These are phyloP conservation scores for Thecocarcelia acutangulata DNA, from an alignment of 2,888 invertebrate species.

Conservation along the genomic window DNA sequence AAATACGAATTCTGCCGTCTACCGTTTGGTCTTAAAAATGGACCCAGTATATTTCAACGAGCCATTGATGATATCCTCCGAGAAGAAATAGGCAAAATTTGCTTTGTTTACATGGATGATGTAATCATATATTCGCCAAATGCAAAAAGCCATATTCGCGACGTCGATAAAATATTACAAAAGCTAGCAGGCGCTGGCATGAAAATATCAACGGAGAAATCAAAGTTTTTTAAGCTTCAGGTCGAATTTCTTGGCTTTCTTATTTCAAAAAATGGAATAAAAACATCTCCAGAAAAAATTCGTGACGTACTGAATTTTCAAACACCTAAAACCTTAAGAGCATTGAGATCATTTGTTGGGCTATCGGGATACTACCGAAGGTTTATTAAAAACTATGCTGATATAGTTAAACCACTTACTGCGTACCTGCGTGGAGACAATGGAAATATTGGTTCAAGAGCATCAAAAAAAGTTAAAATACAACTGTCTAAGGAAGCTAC, in stretches of 20 bases:
- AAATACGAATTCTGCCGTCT: slow-evolving; percentile 77
- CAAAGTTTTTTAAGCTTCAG: slow-evolving; percentile 31
- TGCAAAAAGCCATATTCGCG: slow-evolving; percentile 38
- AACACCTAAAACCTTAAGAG: slow-evolving; percentile 41
- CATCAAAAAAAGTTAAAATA: slow-evolving; percentile 36
- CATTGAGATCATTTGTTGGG: slow-evolving; percentile 45
- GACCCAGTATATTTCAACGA: slow-evolving; percentile 18
- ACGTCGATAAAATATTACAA: slow-evolving; percentile 41
- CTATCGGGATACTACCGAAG: slow-evolving; percentile 45
- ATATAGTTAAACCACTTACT: slow-evolving; percentile 50
- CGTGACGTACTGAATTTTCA: slow-evolving; percentile 47
- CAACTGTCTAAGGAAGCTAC: slow-evolving; percentile 17
- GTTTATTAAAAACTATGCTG: slow-evolving; percentile 50
- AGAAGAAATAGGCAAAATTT: slow-evolving; percentile 62
- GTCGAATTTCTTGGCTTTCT: slow-evolving; percentile 49
- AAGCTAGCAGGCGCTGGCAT: slow-evolving; percentile 33
- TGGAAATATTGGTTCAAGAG: slow-evolving; percentile 34
- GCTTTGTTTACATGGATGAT: slow-evolving; percentile 68
- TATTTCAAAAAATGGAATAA: slow-evolving; percentile 43
- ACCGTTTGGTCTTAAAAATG: slow-evolving; percentile 73
- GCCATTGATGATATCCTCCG: slow-evolving; percentile 66
- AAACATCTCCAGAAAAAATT: slow-evolving; percentile 34
- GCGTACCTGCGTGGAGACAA: slow-evolving; percentile 59
- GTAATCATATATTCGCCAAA: slow-evolving; percentile 54
- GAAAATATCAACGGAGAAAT: slow-evolving; percentile 29